A percentile compares a stretch with the other conserved stretches of the same genome.
These are phyloP conservation scores for Pantala flavescens DNA, from an alignment of 1,140 invertebrate genomes.

Conservation along the genomic window DNA sequence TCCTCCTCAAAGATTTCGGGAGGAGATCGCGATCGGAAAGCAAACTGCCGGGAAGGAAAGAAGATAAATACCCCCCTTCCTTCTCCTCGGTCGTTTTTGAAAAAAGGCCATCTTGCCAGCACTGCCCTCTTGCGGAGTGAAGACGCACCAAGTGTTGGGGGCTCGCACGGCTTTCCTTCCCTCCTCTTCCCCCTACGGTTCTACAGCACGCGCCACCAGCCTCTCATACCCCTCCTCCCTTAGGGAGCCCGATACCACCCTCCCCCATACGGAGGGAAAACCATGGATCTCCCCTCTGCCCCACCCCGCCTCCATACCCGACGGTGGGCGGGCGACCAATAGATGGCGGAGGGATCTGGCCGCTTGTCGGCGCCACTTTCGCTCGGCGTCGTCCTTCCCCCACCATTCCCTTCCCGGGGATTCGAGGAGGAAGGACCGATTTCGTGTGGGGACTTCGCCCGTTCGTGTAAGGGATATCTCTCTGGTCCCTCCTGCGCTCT, in stretches of 20 bases:
- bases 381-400: not conserved
- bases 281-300: not conserved
- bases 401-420: constrained; percentile 1
- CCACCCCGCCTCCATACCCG: not conserved
- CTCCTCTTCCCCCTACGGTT: not conserved
- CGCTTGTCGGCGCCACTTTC: not conserved
- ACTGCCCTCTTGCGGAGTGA: not conserved
- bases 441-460: not conserved
- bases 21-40: too few species aligned
- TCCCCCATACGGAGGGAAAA: not conserved
- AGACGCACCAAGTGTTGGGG: not conserved
- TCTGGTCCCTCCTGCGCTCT: not conserved
- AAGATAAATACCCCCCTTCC: too few species aligned
- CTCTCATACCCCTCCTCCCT: not conserved
- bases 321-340: not conserved
- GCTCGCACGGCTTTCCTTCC: not conserved
- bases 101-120: not conserved
- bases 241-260: not conserved
- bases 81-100: too few species aligned
- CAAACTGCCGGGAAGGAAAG: too few species aligned
- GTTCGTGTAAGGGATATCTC: not conserved
- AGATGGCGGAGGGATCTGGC: not conserved
- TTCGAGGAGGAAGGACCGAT: constrained; percentile 6
- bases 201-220: not conserved
- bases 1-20: too few species aligned